A percentile compares a stretch with the other conserved stretches of the same genome.
phyloP scores from a whole-genome alignment of 2,113 vertebrate genomes.

The Clinocottus analis region DNA sequence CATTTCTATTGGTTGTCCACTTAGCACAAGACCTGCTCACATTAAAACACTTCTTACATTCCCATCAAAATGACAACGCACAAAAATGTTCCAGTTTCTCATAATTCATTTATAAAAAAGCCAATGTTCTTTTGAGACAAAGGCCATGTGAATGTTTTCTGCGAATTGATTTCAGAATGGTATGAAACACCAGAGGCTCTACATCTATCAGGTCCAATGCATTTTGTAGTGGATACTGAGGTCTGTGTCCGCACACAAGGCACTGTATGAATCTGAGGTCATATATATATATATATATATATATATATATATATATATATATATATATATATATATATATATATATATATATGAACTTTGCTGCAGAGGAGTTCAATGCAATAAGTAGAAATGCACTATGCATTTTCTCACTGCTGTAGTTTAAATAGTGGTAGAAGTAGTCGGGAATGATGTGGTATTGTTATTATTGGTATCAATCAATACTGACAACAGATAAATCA shows the following conservation, averaged over 20 bases:
- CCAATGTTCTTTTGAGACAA: not conserved
- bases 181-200: conserved; percentile 6
- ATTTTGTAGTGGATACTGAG: conserved; percentile 33
- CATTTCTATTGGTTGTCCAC: not conserved
- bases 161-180: conserved; percentile 26
- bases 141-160: conserved; percentile 3
- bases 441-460: not conserved
- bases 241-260: conserved; percentile 1
- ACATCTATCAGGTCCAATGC: conserved; percentile 35
- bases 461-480: not conserved
- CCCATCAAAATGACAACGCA: not conserved
- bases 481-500: not conserved
- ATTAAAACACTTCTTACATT: not conserved
- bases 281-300: no score
- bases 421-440: not conserved
- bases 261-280: not conserved
- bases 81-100: not conserved
- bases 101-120: not conserved
- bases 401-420: not conserved
- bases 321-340: no score
- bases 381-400: not conserved
- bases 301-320: no score
- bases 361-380: conserved; percentile 4
- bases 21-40: not conserved
- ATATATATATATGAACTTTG: conserved; percentile 3